phyloP scores from a whole-genome alignment of 2,888 invertebrate species.

The Syrista parreyssii region DNA sequence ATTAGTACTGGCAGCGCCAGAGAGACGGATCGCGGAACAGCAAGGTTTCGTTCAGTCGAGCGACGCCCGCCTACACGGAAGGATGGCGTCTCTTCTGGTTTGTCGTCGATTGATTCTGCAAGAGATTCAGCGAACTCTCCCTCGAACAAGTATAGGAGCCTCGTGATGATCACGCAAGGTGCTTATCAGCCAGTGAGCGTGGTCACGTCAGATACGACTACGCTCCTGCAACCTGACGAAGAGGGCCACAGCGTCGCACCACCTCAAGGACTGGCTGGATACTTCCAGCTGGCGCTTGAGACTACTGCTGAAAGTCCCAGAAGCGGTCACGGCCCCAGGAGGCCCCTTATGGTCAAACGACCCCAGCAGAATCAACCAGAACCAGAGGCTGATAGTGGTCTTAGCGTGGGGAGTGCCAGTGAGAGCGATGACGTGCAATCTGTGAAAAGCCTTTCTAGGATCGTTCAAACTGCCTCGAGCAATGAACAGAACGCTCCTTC shows the following conservation, averaged over 20 bases:
- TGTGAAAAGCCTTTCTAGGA: slow-evolving; percentile 45
- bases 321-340: slow-evolving; percentile 47
- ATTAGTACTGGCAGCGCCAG: slow-evolving; percentile 42
- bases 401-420: slow-evolving; percentile 61
- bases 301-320: slow-evolving; percentile 35
- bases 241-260: slow-evolving; percentile 74
- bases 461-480: slow-evolving; percentile 4
- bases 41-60: slow-evolving; percentile 64
- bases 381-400: slow-evolving; percentile 55
- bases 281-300: slow-evolving; percentile 66
- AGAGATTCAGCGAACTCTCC: slow-evolving; percentile 34
- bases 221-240: slow-evolving; percentile 70
- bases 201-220: slow-evolving; percentile 81
- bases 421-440: slow-evolving; percentile 60
- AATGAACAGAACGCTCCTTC: slow-evolving; percentile 28
- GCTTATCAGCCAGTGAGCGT: slow-evolving; percentile 76
- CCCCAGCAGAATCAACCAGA: slow-evolving; percentile 36
- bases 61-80: slow-evolving; percentile 61
- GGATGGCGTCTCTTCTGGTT: slow-evolving; percentile 51
- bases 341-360: slow-evolving; percentile 58
- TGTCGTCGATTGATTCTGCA: slow-evolving; percentile 66
- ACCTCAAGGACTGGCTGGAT: slow-evolving; percentile 66
- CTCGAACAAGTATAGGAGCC: slow-evolving; percentile 79
- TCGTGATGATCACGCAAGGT: slow-evolving; percentile 88
- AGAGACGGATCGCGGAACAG: slow-evolving; percentile 50